Conservation (phyloP, 53 echinoderm and acorn worm species). For the Hippasteria phrygiana region DNA sequence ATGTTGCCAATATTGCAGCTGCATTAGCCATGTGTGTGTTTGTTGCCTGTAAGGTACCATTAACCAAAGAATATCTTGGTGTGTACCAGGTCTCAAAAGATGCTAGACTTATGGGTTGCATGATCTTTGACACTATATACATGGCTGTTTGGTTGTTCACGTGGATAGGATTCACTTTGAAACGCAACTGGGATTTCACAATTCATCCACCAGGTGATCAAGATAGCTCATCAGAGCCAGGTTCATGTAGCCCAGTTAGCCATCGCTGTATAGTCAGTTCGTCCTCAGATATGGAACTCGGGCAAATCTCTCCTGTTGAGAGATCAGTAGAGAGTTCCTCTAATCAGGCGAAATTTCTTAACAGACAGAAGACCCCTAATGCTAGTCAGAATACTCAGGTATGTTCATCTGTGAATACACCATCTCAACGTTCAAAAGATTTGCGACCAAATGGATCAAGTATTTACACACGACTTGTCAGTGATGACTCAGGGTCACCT, state of each 20-base stretch:
- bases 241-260: background rate
- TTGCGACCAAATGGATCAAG: background rate
- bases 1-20: conserved; percentile 87
- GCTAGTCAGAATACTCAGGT: background rate
- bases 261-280: background rate
- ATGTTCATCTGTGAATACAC: background rate
- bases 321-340: background rate
- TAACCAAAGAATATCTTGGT: conserved; percentile 85
- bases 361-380: background rate
- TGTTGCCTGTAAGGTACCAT: conserved; percentile 78
- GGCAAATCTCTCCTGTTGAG: background rate
- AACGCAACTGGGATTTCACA: conserved; percentile 85
- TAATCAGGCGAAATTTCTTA: background rate
- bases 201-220: conserved; percentile 38
- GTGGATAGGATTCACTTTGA: conserved; percentile 86
- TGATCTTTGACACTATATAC: conserved; percentile 84
- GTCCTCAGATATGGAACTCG: conserved; percentile 20
- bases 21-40: conserved; percentile 80
- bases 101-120: conserved; percentile 74
- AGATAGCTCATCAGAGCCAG: background rate
- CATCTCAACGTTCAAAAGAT: background rate
- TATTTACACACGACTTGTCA: conserved; percentile 35
- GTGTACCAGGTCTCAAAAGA: conserved; percentile 77
- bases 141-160: conserved; percentile 78
- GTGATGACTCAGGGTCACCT: background rate